Conservation (phyloP, 2,888 invertebrate species). For the Palloptera scutellata region DNA sequence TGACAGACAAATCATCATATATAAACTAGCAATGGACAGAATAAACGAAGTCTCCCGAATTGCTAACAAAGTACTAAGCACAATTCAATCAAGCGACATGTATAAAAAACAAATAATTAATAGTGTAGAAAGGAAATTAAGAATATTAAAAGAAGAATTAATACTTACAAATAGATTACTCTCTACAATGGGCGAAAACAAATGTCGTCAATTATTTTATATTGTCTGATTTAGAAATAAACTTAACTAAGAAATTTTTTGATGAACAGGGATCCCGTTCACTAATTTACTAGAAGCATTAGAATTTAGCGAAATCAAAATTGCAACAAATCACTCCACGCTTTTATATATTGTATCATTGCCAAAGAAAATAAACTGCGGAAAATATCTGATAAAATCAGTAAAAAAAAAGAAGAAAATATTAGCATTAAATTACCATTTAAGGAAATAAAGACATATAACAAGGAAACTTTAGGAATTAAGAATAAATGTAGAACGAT, state of each 20-base stretch:
- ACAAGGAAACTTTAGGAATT: slow-evolving; percentile 5
- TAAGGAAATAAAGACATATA: slow-evolving; percentile 8
- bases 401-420: slow-evolving; percentile 9
- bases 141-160: slow-evolving; percentile 13
- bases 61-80: slow-evolving; percentile 9
- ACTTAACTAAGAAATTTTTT: slow-evolving; percentile 12
- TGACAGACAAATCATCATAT: slow-evolving; percentile 3
- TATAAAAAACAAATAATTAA: slow-evolving; percentile 9
- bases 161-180: slow-evolving; percentile 13
- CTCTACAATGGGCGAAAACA: slow-evolving; percentile 12
- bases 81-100: slow-evolving; percentile 3
- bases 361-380: slow-evolving; percentile 5
- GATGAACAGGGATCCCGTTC: slow-evolving; percentile 18
- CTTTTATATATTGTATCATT: slow-evolving; percentile 11
- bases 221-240: slow-evolving; percentile 9
- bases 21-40: slow-evolving; percentile 2
- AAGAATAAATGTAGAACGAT: slow-evolving; percentile 5
- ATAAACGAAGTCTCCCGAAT: slow-evolving; percentile 5
- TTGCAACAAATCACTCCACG: slow-evolving; percentile 6
- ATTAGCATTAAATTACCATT: not conserved
- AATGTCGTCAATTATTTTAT: slow-evolving; percentile 11
- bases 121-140: slow-evolving; percentile 9
- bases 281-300: too few species aligned
- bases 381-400: slow-evolving; percentile 10
- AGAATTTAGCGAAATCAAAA: slow-evolving; percentile 14